Base-by-base conservation (phyloP, 1,140 invertebrate genomes). In the Acromyrmex charruanus region DNA sequence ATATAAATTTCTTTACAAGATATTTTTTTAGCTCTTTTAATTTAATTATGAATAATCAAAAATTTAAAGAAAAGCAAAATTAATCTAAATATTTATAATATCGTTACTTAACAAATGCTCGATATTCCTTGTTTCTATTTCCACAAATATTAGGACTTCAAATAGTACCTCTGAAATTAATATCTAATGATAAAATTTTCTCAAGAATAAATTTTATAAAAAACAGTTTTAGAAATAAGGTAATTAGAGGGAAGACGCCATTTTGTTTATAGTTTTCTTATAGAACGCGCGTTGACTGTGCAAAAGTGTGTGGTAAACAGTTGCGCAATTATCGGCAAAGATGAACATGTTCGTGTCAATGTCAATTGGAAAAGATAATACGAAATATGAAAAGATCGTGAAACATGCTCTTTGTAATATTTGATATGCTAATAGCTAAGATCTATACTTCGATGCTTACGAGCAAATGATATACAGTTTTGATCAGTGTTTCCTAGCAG, bases 51-150 rank as follows among this genome's bases (percentile, higher is more conserved):
- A 65, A 49, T 49, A 63, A 59, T 44, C 25, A 65, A 7, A 51
- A 53, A 28, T 77, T 39, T 39, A 39, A 21, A 31, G 2, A 49
- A 66, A 66, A 21, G 21, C 16, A 28, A 65, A 77, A 63, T 77
- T 18, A n/a, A 0, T 35, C 7, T 3, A 49, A 35, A 35, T 35
- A 68, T 9, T 68, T 53, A 10, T 12, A 61, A 4, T 10, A 65
- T 31, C 0, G 14, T 66, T 66, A 66, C 14, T 49, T 39, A 18
- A 35, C n/a, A 12, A 4, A 59, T 53, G 51, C 44, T 77, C 6
- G 12, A 58, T 59, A 44, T 44, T n/a, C 0, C 28, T 9, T n/a
- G 25, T 61, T n/a, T 58, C 12, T 77, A 44, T 28, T 49, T 58
- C n/a, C 28, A 63, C 31, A 25, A 44, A 9, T 59, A n/a, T 44